Evolutionary conservation across 2,888 invertebrate genomes (phyloP).

Genomic region (Drosophila suboccidentalis): DNA sequence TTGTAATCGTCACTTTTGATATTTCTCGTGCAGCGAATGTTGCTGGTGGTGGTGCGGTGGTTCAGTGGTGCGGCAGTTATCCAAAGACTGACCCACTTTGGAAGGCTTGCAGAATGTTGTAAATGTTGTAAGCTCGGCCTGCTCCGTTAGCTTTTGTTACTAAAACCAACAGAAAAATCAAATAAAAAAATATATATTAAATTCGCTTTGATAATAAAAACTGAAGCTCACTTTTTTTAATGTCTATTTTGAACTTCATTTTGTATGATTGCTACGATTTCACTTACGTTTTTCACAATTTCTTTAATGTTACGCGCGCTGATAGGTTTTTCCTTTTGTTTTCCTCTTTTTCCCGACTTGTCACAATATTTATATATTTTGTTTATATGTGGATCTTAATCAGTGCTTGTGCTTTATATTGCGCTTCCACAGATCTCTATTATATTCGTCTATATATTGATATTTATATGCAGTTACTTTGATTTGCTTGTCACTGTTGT

Average conservation of each 20-base stretch:
- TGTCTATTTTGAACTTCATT: slow-evolving; percentile 5
- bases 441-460: slow-evolving; percentile 8
- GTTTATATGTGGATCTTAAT: slow-evolving; percentile 37
- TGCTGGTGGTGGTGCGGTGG: not conserved
- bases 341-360: slow-evolving; percentile 19
- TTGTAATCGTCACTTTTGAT: slow-evolving; percentile 53
- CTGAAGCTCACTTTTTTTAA: slow-evolving; percentile 19
- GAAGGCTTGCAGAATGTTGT: slow-evolving; percentile 15
- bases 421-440: slow-evolving; percentile 36
- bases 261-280: slow-evolving; percentile 43
- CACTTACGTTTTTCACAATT: slow-evolving; percentile 54
- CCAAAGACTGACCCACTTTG: slow-evolving; percentile 59
- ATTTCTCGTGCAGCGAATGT: slow-evolving; percentile 16
- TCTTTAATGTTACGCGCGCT: slow-evolving; percentile 32
- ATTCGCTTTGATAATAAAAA: slow-evolving; percentile 25
- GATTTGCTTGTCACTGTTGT: slow-evolving; percentile 33
- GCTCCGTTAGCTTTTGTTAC: slow-evolving; percentile 30
- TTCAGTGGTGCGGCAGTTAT: slow-evolving; percentile 10
- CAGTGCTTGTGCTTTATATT: slow-evolving; percentile 28
- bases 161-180: slow-evolving; percentile 16
- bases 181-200: slow-evolving; percentile 9
- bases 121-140: slow-evolving; percentile 43
- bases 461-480: slow-evolving; percentile 11
- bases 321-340: slow-evolving; percentile 43
- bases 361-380: slow-evolving; percentile 17